Base-by-base conservation (phyloP, 2,888 invertebrate species). In the Autographa gamma region DNA sequence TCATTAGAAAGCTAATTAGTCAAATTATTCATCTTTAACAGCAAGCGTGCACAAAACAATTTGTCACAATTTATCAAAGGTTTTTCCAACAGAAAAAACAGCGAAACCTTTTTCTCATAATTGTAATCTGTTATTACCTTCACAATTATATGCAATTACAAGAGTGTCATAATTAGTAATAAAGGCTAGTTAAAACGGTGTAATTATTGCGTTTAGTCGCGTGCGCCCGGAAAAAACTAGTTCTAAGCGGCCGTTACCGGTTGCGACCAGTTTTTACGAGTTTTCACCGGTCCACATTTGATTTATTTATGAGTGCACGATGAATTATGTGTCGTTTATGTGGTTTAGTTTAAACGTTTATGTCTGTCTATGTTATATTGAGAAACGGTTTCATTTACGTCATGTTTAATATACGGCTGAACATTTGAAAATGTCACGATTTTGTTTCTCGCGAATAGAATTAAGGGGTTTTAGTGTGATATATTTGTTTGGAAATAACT, bases 131-230 rank as follows among this genome's bases (percentile, higher is more conserved):
- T 79, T 69, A 79, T 81, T 79, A 79, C 67, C 63, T 68, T 77
- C 76, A 80, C 64, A 82, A 80, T 84, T 84, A 78, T 76, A 54
- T 38, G 78, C 77, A 76, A 84, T 85, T 86, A 81, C 73, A 59
- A 62, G 61, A 69, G 74, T 83, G 80, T 79, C 79, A 81, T 84
- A 85, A 85, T 86, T 85, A 78, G 80, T 83, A 66, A 82, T 81
- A 82, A 82, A 81, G 66, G 79, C 77, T 76, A 69, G 73, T 73
- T 76, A 74, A 73, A 74, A 66, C 25, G 67, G 60, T 58, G 32
- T 78, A 81, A 84, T 83, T 77, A 68, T 69, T 63, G 76, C 70
- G 65, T 73, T 79, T 76, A 81, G 85, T 69, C 81, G 76, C 85
- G 85, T 85, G 84, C 81, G 69, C 59, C 8, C 32, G 16, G 14